Evolutionary conservation across 2,888 invertebrate genomes (phyloP).

Genomic region (Exephanes ischioxanthus): DNA sequence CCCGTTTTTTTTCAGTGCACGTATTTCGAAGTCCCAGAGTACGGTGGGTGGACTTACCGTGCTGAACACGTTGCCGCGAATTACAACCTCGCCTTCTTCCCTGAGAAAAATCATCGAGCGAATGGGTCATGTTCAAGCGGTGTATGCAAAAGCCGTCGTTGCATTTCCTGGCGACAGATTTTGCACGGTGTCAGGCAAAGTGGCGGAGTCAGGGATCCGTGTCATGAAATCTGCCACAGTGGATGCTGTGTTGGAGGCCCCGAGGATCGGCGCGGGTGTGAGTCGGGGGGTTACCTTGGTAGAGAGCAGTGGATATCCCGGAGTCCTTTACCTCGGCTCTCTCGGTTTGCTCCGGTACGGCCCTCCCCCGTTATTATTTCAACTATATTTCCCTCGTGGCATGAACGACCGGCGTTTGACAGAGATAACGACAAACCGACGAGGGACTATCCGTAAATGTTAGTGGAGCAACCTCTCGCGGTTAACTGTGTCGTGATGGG

Average conservation of each 20-base stretch:
- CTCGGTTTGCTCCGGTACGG: constrained; percentile 11
- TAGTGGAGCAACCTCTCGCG: constrained; percentile 72
- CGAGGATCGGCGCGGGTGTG: constrained; percentile 30
- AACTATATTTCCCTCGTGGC: constrained; percentile 18
- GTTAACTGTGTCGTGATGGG: constrained; percentile 72
- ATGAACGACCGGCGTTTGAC: constrained; percentile 25
- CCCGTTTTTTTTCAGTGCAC: too few species aligned
- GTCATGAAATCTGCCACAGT: constrained; percentile 24
- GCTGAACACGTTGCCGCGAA: constrained; percentile 41
- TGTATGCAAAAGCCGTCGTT: constrained; percentile 35
- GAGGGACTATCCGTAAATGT: constrained; percentile 69
- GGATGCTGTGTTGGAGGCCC: constrained; percentile 18
- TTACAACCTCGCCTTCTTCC: constrained; percentile 23
- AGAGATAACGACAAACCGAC: constrained; percentile 49
- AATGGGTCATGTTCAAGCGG: constrained; percentile 43
- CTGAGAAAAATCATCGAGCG: constrained; percentile 46
- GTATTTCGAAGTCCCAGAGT: too few species aligned
- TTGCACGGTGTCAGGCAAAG: constrained; percentile 60
- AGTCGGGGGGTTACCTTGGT: constrained; percentile 29
- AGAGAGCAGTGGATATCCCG: background rate
- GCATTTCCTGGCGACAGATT: constrained; percentile 60
- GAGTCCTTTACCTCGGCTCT: constrained; percentile 19
- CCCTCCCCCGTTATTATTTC: constrained; percentile 4
- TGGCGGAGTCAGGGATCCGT: constrained; percentile 35
- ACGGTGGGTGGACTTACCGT: constrained; percentile 29